phyloP scores from a whole-genome alignment of 2,888 invertebrate species.

The Nephrocerus scutellatus region DNA sequence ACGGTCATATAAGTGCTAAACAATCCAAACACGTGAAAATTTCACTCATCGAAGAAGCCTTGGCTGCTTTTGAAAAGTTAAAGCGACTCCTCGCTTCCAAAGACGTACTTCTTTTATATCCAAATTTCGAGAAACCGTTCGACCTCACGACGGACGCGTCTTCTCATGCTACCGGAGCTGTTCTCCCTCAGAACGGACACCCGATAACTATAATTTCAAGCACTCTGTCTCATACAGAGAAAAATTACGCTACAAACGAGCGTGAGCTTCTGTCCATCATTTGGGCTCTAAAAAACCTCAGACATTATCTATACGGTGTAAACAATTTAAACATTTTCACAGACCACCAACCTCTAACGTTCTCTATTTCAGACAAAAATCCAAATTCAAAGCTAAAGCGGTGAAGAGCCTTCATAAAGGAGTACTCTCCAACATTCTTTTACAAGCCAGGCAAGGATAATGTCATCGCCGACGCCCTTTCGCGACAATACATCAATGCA shows the following conservation, averaged over 20 bases:
- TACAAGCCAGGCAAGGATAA: constrained; percentile 20
- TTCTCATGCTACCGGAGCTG: constrained; percentile 13
- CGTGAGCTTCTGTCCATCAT: constrained; percentile 37
- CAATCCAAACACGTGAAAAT: constrained; percentile 17
- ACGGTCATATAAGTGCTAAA: constrained; percentile 8
- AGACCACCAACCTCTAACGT: constrained; percentile 23
- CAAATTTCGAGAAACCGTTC: constrained; percentile 10
- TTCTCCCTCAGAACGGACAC: constrained; percentile 17
- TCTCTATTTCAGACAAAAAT: constrained; percentile 21
- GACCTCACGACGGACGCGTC: constrained; percentile 17
- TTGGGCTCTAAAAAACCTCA: constrained; percentile 36
- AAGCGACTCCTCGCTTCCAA: constrained; percentile 15
- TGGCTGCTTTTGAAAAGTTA: constrained; percentile 15
- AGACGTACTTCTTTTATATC: constrained; percentile 15
- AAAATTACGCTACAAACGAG: constrained; percentile 30
- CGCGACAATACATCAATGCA: constrained; percentile 14
- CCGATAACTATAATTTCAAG: constrained; percentile 18
- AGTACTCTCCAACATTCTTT: constrained; percentile 16
- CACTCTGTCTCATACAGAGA: constrained; percentile 15
- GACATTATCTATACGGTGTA: constrained; percentile 37
- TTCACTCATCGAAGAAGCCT: constrained; percentile 11
- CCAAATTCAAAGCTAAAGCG: constrained; percentile 20
- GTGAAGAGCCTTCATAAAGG: constrained; percentile 19
- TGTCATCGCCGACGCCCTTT: constrained; percentile 19
- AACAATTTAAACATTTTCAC: constrained; percentile 19